Percentiles rank a stretch among this genome's conserved stretches.
These are phyloP conservation scores for Vulpes vulpes DNA, from an alignment of 2,113 vertebrate species.

Conservation along the genomic window DNA sequence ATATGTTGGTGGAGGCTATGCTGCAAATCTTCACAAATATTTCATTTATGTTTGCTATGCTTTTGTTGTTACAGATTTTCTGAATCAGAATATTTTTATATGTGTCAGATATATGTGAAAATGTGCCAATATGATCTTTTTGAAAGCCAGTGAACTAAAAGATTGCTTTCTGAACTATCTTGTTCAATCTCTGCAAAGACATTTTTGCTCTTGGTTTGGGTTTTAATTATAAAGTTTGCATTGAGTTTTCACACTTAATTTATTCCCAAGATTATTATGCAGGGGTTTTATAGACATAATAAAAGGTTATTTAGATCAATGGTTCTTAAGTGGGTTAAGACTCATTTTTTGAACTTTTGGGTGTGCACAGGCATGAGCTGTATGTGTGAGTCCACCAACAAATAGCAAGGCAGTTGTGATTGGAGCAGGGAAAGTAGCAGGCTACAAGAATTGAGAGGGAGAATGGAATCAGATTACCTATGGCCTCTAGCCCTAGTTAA, in stretches of 20 bases:
- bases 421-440: neutral
- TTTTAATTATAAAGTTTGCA: slow-evolving; percentile 56
- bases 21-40: neutral
- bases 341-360: neutral
- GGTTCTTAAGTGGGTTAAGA: neutral
- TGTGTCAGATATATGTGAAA: neutral
- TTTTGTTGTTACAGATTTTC: neutral
- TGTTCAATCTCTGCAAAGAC: neutral
- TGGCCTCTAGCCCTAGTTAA: neutral
- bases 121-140: neutral
- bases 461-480: neutral
- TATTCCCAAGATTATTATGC: neutral
- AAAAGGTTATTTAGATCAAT: neutral
- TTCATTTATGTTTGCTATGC: neutral
- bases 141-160: neutral
- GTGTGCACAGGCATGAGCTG: neutral
- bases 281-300: neutral
- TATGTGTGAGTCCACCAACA: neutral
- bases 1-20: neutral
- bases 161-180: neutral
- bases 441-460: neutral
- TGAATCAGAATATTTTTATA: slow-evolving; percentile 10
- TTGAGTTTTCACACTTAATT: slow-evolving; percentile 43
- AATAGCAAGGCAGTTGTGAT: neutral
- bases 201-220: slow-evolving; percentile 11